Conservation (phyloP, 2,888 invertebrate genomes). For the Campoplex nolae region DNA sequence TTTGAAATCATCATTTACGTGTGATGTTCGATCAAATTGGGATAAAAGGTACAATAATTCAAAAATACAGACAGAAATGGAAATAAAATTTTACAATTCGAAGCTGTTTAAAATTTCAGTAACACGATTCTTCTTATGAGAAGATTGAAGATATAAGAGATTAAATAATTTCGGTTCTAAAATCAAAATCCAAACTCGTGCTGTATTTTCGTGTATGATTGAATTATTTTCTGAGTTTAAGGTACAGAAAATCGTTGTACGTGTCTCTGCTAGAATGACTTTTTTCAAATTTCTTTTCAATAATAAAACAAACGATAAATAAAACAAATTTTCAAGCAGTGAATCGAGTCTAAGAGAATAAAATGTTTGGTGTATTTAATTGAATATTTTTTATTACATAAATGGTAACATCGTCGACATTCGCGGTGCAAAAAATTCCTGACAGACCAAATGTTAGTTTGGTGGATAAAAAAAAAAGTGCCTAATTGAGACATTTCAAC, state of each 20-base stretch:
- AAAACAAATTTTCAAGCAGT: not conserved
- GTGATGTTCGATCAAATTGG: no score
- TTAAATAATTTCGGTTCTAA: not conserved
- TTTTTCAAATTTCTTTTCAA: not conserved
- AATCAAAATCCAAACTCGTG: not conserved
- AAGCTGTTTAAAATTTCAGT: no score
- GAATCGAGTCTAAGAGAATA: not conserved
- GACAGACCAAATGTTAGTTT: not conserved
- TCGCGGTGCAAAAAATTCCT: not conserved
- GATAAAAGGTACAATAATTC: no score
- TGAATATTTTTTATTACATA: not conserved
- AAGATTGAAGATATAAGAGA: not conserved
- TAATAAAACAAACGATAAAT: not conserved
- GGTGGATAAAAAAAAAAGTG: not conserved
- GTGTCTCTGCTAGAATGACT: no score
- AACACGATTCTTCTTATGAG: not conserved
- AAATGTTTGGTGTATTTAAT: not conserved
- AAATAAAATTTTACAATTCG: no score
- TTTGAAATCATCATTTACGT: no score
- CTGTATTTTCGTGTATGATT: not conserved
- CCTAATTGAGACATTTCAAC: not conserved
- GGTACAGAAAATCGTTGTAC: no score
- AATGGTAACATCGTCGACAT: not conserved
- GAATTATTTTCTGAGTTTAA: no score
- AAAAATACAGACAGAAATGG: no score